phyloP scores from a whole-genome alignment of 2,888 invertebrate genomes.

The Andrena flavipes region DNA sequence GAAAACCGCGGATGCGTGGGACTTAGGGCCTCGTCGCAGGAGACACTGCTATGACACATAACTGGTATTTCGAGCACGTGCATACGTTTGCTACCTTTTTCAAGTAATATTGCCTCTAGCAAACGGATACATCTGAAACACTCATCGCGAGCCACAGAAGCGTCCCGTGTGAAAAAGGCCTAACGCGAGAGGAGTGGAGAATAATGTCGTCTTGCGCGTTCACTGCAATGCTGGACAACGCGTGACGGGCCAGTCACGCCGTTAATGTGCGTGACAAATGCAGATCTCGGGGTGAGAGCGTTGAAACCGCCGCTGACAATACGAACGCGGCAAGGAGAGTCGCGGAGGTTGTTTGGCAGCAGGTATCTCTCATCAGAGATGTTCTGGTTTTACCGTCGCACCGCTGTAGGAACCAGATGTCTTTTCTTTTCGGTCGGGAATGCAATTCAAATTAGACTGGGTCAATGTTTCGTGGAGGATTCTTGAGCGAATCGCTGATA shows the following conservation, averaged over 20 bases:
- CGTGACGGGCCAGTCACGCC: slow-evolving; percentile 25
- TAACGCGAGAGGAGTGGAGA: slow-evolving; percentile 16
- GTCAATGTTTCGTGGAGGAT: slow-evolving; percentile 10
- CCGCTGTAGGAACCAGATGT: slow-evolving; percentile 35
- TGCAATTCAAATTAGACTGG: slow-evolving; percentile 31
- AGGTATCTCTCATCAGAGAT: slow-evolving; percentile 26
- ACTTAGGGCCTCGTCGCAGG: not conserved
- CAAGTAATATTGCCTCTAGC: too few relatives aligned
- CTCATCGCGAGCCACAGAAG: too few relatives aligned
- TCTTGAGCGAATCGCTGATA: slow-evolving; percentile 1
- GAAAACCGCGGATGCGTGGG: too few relatives aligned
- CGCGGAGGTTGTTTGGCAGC: slow-evolving; percentile 23
- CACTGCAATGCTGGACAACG: not conserved
- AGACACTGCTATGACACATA: too few relatives aligned
- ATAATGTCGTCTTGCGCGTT: slow-evolving; percentile 24
- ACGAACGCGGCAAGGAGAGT: slow-evolving; percentile 16
- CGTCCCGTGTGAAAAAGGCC: not conserved
- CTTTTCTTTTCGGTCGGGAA: slow-evolving; percentile 2
- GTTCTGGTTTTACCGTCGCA: slow-evolving; percentile 28
- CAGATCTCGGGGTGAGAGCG: slow-evolving; percentile 39
- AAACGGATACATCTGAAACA: too few relatives aligned
- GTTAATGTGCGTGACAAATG: slow-evolving; percentile 50
- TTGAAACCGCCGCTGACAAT: slow-evolving; percentile 34
- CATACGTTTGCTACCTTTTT: too few relatives aligned
- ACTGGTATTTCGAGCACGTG: too few relatives aligned